Percentiles rank a stretch among this genome's conserved stretches.
These are phyloP conservation scores for Chloroceryle aenea DNA, from an alignment of 2,113 vertebrate species.

Conservation along the genomic window DNA sequence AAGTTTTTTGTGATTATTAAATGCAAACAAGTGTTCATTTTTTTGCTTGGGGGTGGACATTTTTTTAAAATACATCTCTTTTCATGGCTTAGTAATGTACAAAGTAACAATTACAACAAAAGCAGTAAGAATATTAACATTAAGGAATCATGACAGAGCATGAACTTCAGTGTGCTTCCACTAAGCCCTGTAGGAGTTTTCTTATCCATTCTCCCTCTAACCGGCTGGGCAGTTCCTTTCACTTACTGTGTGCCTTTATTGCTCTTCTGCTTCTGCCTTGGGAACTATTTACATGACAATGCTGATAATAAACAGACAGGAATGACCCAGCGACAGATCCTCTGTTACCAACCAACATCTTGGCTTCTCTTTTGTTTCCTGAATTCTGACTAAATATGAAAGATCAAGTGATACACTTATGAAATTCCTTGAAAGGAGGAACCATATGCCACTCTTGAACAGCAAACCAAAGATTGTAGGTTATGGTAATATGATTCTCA, in stretches of 20 bases:
- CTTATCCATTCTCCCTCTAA: neutral
- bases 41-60: conserved; percentile 11
- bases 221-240: neutral
- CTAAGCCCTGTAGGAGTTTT: neutral
- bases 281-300: neutral
- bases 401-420: conserved; percentile 28
- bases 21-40: conserved; percentile 55
- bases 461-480: neutral
- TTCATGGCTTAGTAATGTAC: neutral
- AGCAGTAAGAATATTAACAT: neutral
- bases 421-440: conserved; percentile 17
- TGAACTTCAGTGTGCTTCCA: neutral
- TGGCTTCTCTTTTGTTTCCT: conserved; percentile 18
- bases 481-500: neutral
- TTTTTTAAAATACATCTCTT: neutral
- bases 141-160: neutral
- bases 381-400: neutral
- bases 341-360: neutral
- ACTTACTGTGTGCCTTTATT: neutral
- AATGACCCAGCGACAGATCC: neutral
- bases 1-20: conserved; percentile 68
- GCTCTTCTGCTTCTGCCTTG: neutral
- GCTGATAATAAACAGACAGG: neutral
- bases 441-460: conserved; percentile 13
- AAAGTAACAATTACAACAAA: neutral